phyloP scores from a whole-genome alignment of 1,140 invertebrate species.

The Cydia splendana region DNA sequence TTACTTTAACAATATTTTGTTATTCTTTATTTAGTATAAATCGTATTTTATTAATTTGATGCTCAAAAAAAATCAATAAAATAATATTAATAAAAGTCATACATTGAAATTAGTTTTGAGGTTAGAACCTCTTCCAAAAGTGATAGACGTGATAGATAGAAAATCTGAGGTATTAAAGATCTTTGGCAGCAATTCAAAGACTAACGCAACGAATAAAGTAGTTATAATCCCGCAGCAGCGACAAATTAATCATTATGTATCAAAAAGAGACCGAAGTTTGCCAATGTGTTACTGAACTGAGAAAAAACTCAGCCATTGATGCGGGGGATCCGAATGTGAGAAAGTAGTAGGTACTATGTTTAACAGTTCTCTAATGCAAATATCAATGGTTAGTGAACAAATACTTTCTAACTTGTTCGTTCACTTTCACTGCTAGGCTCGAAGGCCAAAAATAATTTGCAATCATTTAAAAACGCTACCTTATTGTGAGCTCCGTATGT shows the following conservation, averaged over 20 bases:
- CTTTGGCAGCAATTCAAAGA: too few species aligned
- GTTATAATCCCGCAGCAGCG: too few species aligned
- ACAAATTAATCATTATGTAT: too few species aligned
- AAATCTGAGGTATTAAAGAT: too few species aligned
- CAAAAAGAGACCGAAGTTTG: not conserved
- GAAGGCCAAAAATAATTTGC: slow-evolving; percentile 33
- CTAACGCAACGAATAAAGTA: too few species aligned
- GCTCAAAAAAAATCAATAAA: too few species aligned
- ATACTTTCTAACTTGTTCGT: slow-evolving; percentile 65
- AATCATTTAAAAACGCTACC: slow-evolving; percentile 15
- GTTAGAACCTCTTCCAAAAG: too few species aligned
- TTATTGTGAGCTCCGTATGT: slow-evolving; percentile 2
- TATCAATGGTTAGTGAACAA: slow-evolving; percentile 64
- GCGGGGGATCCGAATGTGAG: slow-evolving; percentile 53
- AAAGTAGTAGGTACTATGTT: slow-evolving; percentile 65
- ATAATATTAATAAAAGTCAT: too few species aligned
- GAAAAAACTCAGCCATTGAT: slow-evolving; percentile 44
- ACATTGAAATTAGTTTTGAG: too few species aligned
- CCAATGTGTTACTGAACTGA: slow-evolving; percentile 33
- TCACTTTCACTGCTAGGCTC: slow-evolving; percentile 45
- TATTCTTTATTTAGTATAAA: not conserved
- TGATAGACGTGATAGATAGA: too few species aligned
- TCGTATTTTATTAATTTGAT: too few species aligned
- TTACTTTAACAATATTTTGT: not conserved
- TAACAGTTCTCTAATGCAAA: slow-evolving; percentile 74